Base-by-base conservation (phyloP, 2,797 vertebrate species). In the Enteromius paludinosus region DNA sequence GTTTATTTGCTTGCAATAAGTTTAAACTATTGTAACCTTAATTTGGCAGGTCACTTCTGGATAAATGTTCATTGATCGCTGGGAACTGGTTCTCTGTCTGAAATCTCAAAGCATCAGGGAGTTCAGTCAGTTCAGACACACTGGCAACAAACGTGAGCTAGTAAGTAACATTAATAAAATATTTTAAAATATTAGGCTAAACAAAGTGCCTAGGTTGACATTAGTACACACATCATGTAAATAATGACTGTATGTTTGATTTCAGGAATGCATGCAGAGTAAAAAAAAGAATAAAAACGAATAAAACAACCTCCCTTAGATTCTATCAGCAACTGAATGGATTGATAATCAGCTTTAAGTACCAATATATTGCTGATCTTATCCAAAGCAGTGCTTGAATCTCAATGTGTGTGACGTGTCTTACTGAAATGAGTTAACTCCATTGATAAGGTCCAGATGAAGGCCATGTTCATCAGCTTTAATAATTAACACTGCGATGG, bases 401-500 rank as follows among this genome's bases (percentile, higher is more conserved):
- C 66, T 20, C 28, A 28, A 23, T 28, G 15, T n/a, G 23, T 30
- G 33, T 75, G 73, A 83, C 73, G 41, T 69, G 78, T 80, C 11
- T 49, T 52, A 43, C 23, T 52, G 28, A 59, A 61, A 54, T 77
- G 38, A 68, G 28, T 82, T 84, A 76, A 61, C 25, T 62, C n/a
- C 35, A 35, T 69, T 77, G 83, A 89, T 88, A 88, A 90, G 78
- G 14, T 47, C 15, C 25, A 73, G 81, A 56, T 86, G 82, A 89
- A 88, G 83, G 87, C 59, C 85, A 85, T 5, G 65, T 83, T 75
- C 73, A 49, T 80, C 84, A 79, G 25, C 78, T 89, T 84, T 90
- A 90, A 90, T 89, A 83, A 89, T 89, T 89, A 90, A 90, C 88
- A 83, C 73, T 61, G 35, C 49, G 30, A 62, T 54, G 30, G 62